phyloP scores from a whole-genome alignment of 23 tunicate genomes.

The Styela plicata region DNA sequence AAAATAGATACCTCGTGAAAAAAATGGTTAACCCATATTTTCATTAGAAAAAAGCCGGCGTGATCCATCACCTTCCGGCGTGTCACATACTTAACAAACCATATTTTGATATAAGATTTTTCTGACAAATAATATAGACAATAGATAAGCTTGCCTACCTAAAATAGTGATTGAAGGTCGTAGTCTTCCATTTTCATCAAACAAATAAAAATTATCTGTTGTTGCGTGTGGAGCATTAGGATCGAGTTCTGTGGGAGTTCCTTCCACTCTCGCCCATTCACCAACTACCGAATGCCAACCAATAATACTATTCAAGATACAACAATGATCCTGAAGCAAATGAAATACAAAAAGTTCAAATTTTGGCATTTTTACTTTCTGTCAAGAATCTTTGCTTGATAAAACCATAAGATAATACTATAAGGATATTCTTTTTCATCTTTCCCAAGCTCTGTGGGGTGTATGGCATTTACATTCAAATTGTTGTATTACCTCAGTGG shows the following conservation, averaged over 20 bases:
- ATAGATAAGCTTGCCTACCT: conserved; percentile 38
- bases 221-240: conserved; percentile 94
- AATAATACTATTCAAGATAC: conserved; percentile 86
- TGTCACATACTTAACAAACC: too few species aligned
- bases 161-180: conserved; percentile 92
- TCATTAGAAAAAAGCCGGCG: too few species aligned
- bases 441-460: too few species aligned
- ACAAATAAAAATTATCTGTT: conserved; percentile 95
- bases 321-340: conserved; percentile 72
- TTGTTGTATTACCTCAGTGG: too few species aligned
- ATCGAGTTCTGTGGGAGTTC: conserved; percentile 89
- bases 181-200: conserved; percentile 81
- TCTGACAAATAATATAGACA: background rate
- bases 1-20: too few species aligned
- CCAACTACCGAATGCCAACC: conserved; percentile 96
- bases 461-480: too few species aligned
- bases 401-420: background rate
- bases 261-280: conserved; percentile 96
- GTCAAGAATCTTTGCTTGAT: background rate
- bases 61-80: too few species aligned
- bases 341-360: background rate
- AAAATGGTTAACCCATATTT: too few species aligned
- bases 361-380: background rate
- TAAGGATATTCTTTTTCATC: too few species aligned
- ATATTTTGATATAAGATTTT: background rate